Evolutionary conservation across 2,888 invertebrate species (phyloP).

Genomic region (Cheilosia pagana): DNA sequence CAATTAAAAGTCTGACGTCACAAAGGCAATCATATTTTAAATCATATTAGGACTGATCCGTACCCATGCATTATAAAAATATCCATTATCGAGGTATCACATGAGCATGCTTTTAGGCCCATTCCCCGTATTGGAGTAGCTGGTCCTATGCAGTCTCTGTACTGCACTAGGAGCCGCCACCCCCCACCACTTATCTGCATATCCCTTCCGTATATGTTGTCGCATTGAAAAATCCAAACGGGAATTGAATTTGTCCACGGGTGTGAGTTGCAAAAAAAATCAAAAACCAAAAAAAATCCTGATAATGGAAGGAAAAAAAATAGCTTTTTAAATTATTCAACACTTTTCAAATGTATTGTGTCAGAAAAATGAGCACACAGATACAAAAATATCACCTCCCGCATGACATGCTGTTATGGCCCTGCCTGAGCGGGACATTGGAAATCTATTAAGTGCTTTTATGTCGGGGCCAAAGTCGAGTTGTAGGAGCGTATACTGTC

Average conservation of each 20-base stretch:
- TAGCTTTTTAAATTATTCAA: conserved; percentile 70
- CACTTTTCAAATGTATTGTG: conserved; percentile 70
- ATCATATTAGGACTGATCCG: conserved; percentile 30
- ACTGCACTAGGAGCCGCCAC: too few relatives aligned
- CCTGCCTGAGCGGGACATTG: conserved; percentile 34
- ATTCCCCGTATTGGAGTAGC: background rate
- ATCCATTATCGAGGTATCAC: conserved; percentile 58
- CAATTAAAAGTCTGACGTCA: background rate
- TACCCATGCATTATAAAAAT: conserved; percentile 61
- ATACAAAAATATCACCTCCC: conserved; percentile 31
- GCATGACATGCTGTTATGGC: conserved; percentile 13
- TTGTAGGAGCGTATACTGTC: conserved; percentile 26
- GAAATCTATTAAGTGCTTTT: conserved; percentile 69
- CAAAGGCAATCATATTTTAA: conserved; percentile 11
- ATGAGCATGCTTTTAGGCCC: conserved; percentile 26
- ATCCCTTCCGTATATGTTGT: conserved; percentile 27
- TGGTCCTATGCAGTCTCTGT: background rate
- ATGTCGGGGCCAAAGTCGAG: conserved; percentile 54
- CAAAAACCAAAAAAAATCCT: conserved; percentile 1
- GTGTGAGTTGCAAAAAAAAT: conserved; percentile 18
- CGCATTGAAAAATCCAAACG: conserved; percentile 36
- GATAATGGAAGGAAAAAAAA: conserved; percentile 46
- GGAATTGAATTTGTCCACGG: conserved; percentile 8
- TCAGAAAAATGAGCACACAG: conserved; percentile 45
- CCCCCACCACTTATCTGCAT: conserved; percentile 17